Percentiles rank a stretch among this genome's conserved stretches.
Evolutionary conservation across 2,797 vertebrate species (phyloP).

Genomic region (Strix occidentalis): DNA sequence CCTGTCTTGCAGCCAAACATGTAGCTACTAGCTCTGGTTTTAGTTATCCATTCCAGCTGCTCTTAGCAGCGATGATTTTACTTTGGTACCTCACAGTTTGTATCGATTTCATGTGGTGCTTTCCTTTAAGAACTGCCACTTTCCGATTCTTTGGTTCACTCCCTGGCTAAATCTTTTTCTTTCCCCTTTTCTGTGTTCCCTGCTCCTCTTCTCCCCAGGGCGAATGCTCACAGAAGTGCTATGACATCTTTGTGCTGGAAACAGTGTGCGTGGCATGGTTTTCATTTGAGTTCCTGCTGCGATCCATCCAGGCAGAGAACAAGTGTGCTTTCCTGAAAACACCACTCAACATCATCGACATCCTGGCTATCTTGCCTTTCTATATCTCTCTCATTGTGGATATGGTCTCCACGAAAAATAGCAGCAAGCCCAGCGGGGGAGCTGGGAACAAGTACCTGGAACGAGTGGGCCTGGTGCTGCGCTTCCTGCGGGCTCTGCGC

Average conservation of each 20-base stretch:
- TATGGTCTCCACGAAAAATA: slow-evolving; percentile 75
- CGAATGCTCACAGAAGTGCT: slow-evolving; percentile 90
- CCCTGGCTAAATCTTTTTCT: not conserved
- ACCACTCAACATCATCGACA: slow-evolving; percentile 92
- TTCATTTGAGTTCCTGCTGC: slow-evolving; percentile 93
- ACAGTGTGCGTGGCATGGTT: slow-evolving; percentile 97
- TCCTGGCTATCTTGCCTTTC: slow-evolving; percentile 94
- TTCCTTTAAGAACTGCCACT: not conserved
- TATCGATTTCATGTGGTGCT: rapidly evolving
- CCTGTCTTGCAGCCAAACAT: not conserved
- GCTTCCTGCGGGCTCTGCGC: slow-evolving; percentile 89
- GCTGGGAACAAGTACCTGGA: slow-evolving; percentile 92
- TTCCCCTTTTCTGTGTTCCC: not conserved
- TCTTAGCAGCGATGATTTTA: not conserved
- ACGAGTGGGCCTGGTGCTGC: slow-evolving; percentile 90
- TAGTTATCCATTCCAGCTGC: not conserved
- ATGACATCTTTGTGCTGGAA: slow-evolving; percentile 94
- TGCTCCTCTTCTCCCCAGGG: slow-evolving; percentile 76
- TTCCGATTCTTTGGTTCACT: not conserved
- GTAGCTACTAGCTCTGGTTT: not conserved
- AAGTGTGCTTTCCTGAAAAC: slow-evolving; percentile 93
- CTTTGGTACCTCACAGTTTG: rapidly evolving
- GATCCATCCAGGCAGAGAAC: slow-evolving; percentile 93
- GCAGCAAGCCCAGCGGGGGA: slow-evolving; percentile 68
- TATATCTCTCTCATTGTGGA: slow-evolving; percentile 91